These are phyloP conservation scores for Alsophila aescularia DNA, from an alignment of 2,888 invertebrate genomes.

Conservation along the genomic window DNA sequence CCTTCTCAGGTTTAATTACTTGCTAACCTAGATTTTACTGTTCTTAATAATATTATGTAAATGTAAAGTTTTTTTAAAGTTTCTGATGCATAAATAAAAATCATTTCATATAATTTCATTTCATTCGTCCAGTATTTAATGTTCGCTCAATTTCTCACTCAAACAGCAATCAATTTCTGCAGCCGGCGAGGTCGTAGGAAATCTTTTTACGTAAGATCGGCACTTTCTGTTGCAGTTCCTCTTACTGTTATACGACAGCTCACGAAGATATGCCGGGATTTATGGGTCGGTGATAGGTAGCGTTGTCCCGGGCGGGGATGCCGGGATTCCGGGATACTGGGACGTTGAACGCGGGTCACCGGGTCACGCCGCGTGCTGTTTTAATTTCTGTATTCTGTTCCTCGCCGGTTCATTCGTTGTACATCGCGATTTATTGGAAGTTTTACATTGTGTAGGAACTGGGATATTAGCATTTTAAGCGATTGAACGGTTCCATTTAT, in stretches of 20 bases:
- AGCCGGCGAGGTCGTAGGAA: neutral
- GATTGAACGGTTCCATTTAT: neutral
- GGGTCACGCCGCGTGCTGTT: slow-evolving; percentile 40
- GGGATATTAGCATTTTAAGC: neutral
- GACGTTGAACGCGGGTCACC: slow-evolving; percentile 42
- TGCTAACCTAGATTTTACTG: too few species aligned
- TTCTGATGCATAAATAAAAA: too few species aligned
- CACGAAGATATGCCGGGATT: slow-evolving; percentile 34
- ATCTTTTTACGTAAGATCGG: neutral
- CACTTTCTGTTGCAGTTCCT: too few species aligned
- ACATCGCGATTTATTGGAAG: slow-evolving; percentile 23
- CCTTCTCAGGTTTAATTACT: too few species aligned
- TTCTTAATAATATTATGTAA: too few species aligned
- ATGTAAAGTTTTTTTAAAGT: too few species aligned
- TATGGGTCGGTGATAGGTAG: slow-evolving; percentile 33
- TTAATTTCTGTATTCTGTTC: slow-evolving; percentile 12
- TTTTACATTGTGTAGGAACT: slow-evolving; percentile 8
- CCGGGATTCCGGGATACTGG: slow-evolving; percentile 33
- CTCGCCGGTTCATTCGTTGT: slow-evolving; percentile 17
- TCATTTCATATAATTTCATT: too few species aligned
- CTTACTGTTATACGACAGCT: slow-evolving; percentile 27
- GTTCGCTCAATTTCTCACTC: too few species aligned
- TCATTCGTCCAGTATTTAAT: too few species aligned
- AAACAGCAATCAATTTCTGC: neutral
- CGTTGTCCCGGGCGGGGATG: slow-evolving; percentile 27